Evolutionary conservation across 2,113 vertebrate genomes (phyloP), one percentile per base, ranked within the genome.

Genomic region (Craseonycteris thonglongyai): DNA sequence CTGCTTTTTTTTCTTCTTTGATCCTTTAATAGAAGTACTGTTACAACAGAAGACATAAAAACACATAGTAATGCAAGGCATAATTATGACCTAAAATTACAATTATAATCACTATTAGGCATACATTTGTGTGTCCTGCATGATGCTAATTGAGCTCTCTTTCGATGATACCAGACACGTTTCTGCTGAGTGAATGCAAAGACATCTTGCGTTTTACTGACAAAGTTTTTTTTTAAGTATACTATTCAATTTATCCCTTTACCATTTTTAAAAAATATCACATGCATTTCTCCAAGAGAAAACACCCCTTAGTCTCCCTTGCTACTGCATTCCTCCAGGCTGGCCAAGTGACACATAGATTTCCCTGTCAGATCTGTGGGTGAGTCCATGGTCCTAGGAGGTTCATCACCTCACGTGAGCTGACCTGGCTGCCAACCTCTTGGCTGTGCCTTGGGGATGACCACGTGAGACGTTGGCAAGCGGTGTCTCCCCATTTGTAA

Each of bases 141-240:
- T 56, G 69, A 71, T 13, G 86, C 4, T 35, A 69, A 56, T 10
- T n/a, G n/a, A 65, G 51, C 22, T 86, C 45, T 88, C 40, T 93
- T 54, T 42, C 38, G 40, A 12, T 35, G 49, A 35, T n/a, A 72
- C 26, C 78, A 82, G 61, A 47, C n/a, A 51, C 24, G 80, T 82
- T 92, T n/a, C 35, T 94, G 78, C 51, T 79, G 86, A 93, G 59
- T 75, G 21, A 79, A 91, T 79, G 56, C 66, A 69, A 76, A 88
- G 28, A 12, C 47, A 72, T 69, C 61, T 76, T 93, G 28, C 24
- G 56, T 65, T 78, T 45, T 82, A 22, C 42, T 79, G 40, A 28
- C 21, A 16, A n/a, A 33, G 78, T 76, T 42, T 56, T 79, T 91
- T 40, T 54, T 61, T 22, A 82, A 65, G 7, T 49, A 1, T 51